These are phyloP conservation scores for Fragum fragum DNA, from an alignment of 2,888 invertebrate genomes.

Conservation along the genomic window DNA sequence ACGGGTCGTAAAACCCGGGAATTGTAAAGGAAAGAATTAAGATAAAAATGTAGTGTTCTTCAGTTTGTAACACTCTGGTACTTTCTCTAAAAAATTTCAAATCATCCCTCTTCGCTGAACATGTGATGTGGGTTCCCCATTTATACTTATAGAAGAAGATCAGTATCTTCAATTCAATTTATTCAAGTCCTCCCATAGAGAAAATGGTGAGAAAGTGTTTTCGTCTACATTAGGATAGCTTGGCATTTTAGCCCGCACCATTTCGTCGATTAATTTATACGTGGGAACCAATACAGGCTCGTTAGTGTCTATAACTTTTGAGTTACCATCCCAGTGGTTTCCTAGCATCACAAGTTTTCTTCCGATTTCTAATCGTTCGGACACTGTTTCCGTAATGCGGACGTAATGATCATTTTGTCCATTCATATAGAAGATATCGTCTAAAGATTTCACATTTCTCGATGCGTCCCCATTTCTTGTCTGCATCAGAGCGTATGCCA, in stretches of 20 bases:
- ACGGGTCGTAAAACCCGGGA: no score
- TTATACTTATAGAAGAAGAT: no score
- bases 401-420: constrained; percentile 1
- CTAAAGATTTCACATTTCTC: neutral
- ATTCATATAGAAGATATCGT: constrained; percentile 6
- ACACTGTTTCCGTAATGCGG: neutral
- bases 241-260: constrained; percentile 19
- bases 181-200: neutral
- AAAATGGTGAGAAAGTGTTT: neutral
- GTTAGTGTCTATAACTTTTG: neutral
- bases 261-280: neutral
- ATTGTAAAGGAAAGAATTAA: no score
- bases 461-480: constrained; percentile 10
- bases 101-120: no score
- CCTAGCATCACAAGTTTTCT: neutral
- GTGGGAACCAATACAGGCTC: neutral
- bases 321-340: constrained; percentile 6
- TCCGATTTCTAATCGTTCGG: neutral
- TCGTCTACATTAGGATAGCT: constrained; percentile 6
- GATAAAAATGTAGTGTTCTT: no score
- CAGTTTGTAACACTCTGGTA: no score
- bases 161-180: no score
- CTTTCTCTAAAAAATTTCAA: no score
- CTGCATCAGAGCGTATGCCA: constrained; percentile 15
- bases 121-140: no score